Conservation (phyloP, 1,140 invertebrate species). For the Drosophila leontia region DNA sequence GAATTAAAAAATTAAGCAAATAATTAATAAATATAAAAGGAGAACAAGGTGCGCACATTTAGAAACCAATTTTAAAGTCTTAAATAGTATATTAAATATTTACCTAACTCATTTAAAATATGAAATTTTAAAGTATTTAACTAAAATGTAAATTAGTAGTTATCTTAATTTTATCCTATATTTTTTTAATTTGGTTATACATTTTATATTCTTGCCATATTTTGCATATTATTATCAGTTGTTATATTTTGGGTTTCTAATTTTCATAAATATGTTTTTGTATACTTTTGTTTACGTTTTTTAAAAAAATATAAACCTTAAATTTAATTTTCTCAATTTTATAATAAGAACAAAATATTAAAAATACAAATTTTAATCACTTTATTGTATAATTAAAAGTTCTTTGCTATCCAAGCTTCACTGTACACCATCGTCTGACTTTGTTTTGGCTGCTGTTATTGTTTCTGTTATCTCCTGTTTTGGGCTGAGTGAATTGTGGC, state of each 20-base stretch:
- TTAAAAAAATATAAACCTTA: too few species aligned
- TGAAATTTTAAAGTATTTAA: not conserved
- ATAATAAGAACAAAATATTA: not conserved
- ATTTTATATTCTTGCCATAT: too few species aligned
- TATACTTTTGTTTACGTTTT: too few species aligned
- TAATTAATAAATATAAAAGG: not conserved
- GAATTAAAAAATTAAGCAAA: not conserved
- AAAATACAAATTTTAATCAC: not conserved
- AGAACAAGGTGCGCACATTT: not conserved
- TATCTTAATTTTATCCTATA: too few species aligned
- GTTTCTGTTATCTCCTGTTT: constrained; percentile 21
- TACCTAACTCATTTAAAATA: too few species aligned
- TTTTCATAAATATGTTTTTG: too few species aligned
- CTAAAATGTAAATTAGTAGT: not conserved
- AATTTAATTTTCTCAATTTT: too few species aligned
- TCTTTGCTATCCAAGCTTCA: not conserved
- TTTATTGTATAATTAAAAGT: not conserved
- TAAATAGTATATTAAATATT: too few species aligned
- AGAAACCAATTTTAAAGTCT: not conserved
- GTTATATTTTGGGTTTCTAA: too few species aligned
- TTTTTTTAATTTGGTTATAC: too few species aligned
- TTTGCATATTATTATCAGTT: too few species aligned
- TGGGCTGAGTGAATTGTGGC: constrained; percentile 33
- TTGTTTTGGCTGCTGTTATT: constrained; percentile 19
- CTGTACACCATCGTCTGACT: not conserved